Evolutionary conservation across 2,797 vertebrate genomes (phyloP), one percentile per base, ranked within the genome.

Genomic region (Lithobates sylvaticus): DNA sequence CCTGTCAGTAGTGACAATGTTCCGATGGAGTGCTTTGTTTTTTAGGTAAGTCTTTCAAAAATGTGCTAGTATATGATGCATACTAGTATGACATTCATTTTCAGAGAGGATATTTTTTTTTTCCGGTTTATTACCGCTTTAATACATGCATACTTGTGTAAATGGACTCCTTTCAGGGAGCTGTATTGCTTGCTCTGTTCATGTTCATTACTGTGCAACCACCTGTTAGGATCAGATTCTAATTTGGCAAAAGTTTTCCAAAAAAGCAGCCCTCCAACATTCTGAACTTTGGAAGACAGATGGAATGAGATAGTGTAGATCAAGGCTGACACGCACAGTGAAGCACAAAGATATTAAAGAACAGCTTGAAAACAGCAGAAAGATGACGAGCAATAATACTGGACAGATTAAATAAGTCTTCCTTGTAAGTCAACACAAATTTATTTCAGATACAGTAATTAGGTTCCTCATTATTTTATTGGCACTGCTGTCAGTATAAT

Each of bases 181-280:
- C 34, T 13, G 3, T 50, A 9, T 65, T n/a, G n/a, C 64, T 32
- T 69, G 64, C 64, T 32, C 64, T 54, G 27, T n/a, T 18, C n/a
- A 27, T 77, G 64, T 69, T 77, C 7, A 76, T 85, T 86, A 8
- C 26, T 69, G 84, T 10, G 54, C 74, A 84, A 44, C 72, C 81
- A 85, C 61, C 73, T 88, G 10, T 65, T 86, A 4, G 81, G 65
- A 87, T 75, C 27, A 78, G 80, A 89, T 82, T 10, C n/a, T 0
- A 0, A 0, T 47, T 12, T 83, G n/a, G 68, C 81, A 85, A 89
- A 83, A n/a, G 86, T 21, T 5, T 29, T 72, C 29, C 69, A 81
- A 89, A 89, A 50, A 47, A 68, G 29, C 84, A 67, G 44, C 36
- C 76, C 84, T 65, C 9, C 26, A 88, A 83, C 87, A 81, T 71